Evolutionary conservation across 2,888 invertebrate species (phyloP).

Genomic region (Amphimallon solstitiale): DNA sequence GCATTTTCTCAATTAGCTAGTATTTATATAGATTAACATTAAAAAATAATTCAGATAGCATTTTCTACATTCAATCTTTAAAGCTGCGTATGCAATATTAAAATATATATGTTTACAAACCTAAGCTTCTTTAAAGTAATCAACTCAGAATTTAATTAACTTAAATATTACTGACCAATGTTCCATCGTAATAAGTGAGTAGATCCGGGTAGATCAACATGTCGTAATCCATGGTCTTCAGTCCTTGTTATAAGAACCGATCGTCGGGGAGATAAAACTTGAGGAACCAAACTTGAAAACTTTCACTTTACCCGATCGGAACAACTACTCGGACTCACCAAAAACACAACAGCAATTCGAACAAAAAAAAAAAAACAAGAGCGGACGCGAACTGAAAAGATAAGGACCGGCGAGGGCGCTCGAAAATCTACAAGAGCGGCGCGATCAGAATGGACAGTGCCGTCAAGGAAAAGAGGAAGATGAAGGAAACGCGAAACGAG

Average conservation of each 20-base stretch:
- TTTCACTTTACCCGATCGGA: not conserved
- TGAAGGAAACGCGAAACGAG: not conserved
- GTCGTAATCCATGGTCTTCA: conserved; percentile 71
- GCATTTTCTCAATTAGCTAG: too few species aligned
- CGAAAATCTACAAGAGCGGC: not conserved
- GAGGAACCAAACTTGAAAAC: conserved; percentile 1
- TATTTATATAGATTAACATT: too few species aligned
- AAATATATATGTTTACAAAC: too few species aligned
- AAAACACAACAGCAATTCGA: not conserved
- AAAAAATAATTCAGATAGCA: too few species aligned
- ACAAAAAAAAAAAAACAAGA: not conserved
- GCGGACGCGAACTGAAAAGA: not conserved
- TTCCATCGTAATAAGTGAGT: conserved; percentile 70
- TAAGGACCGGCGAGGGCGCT: not conserved
- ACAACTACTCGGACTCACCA: not conserved
- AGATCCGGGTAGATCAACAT: conserved; percentile 72
- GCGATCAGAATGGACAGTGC: not conserved
- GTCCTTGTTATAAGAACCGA: not conserved
- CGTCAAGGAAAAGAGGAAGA: not conserved
- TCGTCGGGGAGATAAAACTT: not conserved
- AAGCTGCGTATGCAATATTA: too few species aligned
- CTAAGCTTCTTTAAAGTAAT: too few species aligned
- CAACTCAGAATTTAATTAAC: not conserved
- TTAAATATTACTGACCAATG: conserved; percentile 63
- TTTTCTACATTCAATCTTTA: too few species aligned